Base-by-base conservation (phyloP, 2,797 vertebrate genomes). In the Sciurus vulgaris region DNA sequence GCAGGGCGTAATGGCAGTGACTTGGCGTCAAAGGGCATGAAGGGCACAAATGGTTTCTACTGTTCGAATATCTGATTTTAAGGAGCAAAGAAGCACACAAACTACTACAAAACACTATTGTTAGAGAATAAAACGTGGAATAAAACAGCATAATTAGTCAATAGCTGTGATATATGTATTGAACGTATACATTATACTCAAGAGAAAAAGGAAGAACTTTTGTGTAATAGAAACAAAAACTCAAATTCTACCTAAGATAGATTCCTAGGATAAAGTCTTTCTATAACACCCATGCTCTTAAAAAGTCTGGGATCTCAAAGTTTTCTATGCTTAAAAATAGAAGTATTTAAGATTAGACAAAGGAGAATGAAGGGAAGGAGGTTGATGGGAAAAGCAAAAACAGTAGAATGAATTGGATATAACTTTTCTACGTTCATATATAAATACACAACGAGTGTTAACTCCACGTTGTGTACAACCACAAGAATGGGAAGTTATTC, bases 51-150 rank as follows among this genome's bases (percentile, higher is more conserved):
- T 61, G 4, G 33, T 33, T 54, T 65, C 78, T 30, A 41, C 1
- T 2, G 9, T 79, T 49, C 89, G 41, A n/a, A 7, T 30, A 22
- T 51, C 47, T 94, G 70, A n/a, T n/a, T n/a, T n/a, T n/a, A n/a
- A n/a, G n/a, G n/a, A 94, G 87, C 17, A 7, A 97, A 95, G 93
- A 54, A 94, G 91, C 22, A 7, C 56, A 94, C 69, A 91, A 95
- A 98, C 97, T 96, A 97, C 59, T 96, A 97, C 59, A 92, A n/a
- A 97, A 96, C 92, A 91, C 30, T 0, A 30, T 49, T 76, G 77
- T 47, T 63, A 94, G 65, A 93, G 91, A 74, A 95, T 54, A 35
- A 35, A 95, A 97, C 92, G 96, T 81, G 65, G 91, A 94, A 92
- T 26, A 74, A 93, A 95, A 87, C 79, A 51, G 51, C 65, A 33